phyloP scores from a whole-genome alignment of 2,888 invertebrate species.

The Pegoplata infirma region DNA sequence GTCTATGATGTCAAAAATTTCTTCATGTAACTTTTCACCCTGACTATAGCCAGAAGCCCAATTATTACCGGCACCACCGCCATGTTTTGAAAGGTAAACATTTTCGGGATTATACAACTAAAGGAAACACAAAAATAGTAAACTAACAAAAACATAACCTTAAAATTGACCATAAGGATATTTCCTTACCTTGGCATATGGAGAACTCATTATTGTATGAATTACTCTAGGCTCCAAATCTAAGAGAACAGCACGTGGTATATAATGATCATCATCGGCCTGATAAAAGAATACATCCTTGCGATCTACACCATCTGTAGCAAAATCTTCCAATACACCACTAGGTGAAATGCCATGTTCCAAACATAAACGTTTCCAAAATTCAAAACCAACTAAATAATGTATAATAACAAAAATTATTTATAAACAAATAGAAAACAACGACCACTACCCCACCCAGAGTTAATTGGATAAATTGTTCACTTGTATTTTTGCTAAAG shows the following conservation, averaged over 20 bases:
- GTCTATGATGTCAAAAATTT: slow-evolving; percentile 98
- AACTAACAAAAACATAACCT: slow-evolving; percentile 3
- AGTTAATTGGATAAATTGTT: too few relatives aligned
- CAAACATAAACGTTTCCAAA: slow-evolving; percentile 98
- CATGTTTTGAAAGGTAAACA: slow-evolving; percentile 96
- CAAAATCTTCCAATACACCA: slow-evolving; percentile 94
- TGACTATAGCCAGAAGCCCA: slow-evolving; percentile 99
- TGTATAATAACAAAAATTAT: too few relatives aligned
- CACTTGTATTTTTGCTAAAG: not conserved
- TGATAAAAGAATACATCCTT: slow-evolving; percentile 99
- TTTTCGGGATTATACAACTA: slow-evolving; percentile 98
- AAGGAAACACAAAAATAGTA: not conserved
- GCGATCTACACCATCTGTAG: slow-evolving; percentile 94
- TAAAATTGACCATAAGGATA: too few relatives aligned
- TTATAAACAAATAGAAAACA: not conserved
- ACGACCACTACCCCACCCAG: not conserved
- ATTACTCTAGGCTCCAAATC: slow-evolving; percentile 99
- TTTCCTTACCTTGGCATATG: slow-evolving; percentile 96
- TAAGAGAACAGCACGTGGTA: slow-evolving; percentile 95
- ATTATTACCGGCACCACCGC: slow-evolving; percentile 99
- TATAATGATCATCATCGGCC: slow-evolving; percentile 99
- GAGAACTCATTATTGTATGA: slow-evolving; percentile 96
- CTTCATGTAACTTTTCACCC: slow-evolving; percentile 95
- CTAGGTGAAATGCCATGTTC: slow-evolving; percentile 99
- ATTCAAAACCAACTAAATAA: slow-evolving; percentile 93